Conservation (phyloP, 2,888 invertebrate species). For the Metallyticus violacea region DNA sequence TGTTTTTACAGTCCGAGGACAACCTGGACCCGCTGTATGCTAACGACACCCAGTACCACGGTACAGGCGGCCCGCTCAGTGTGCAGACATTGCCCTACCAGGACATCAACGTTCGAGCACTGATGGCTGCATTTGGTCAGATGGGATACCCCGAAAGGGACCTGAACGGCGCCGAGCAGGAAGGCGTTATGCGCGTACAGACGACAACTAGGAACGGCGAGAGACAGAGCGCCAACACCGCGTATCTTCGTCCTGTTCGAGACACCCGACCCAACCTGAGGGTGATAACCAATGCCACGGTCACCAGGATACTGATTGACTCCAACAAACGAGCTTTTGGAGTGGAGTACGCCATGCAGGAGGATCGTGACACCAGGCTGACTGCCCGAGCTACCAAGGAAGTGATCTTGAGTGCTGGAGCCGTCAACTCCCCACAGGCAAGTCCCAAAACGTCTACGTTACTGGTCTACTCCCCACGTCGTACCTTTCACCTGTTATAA, state of each 20-base stretch:
- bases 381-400: conserved; percentile 76
- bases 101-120: conserved; percentile 43
- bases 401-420: conserved; percentile 79
- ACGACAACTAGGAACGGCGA: conserved; percentile 38
- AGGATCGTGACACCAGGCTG: conserved; percentile 55
- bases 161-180: conserved; percentile 42
- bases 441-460: no score
- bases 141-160: conserved; percentile 42
- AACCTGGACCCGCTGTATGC: conserved; percentile 15
- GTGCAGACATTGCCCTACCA: conserved; percentile 46
- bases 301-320: conserved; percentile 53
- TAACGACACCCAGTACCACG: conserved; percentile 22
- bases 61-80: conserved; percentile 42
- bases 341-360: conserved; percentile 74
- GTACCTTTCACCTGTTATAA: not conserved
- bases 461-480: no score
- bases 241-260: conserved; percentile 48
- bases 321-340: conserved; percentile 66
- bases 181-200: conserved; percentile 38
- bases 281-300: conserved; percentile 49
- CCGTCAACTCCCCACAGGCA: conserved; percentile 83
- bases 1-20: conserved; percentile 24
- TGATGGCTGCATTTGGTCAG: conserved; percentile 44
- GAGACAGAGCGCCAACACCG: conserved; percentile 50
- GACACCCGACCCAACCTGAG: conserved; percentile 18